Percentiles rank a stretch among this genome's conserved stretches.
These are phyloP conservation scores for Corythoichthys intestinalis DNA, from an alignment of 2,113 vertebrate genomes.

Conservation along the genomic window DNA sequence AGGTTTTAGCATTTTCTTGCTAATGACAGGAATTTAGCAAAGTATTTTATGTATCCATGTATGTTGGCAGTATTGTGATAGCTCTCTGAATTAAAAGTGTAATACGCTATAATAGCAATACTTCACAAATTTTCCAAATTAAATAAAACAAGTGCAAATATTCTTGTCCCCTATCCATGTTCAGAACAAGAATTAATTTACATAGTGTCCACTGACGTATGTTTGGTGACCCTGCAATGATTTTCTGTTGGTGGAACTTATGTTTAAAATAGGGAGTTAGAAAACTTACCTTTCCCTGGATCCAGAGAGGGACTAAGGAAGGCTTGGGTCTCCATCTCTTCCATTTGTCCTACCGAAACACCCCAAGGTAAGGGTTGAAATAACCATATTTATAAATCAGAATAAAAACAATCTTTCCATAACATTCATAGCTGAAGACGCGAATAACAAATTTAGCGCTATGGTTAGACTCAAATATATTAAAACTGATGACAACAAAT, in stretches of 20 bases:
- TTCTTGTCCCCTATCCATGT: too few relatives aligned
- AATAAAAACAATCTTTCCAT: neutral
- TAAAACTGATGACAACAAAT: neutral
- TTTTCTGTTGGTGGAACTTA: too few relatives aligned
- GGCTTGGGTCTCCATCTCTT: constrained; percentile 58
- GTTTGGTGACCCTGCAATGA: too few relatives aligned
- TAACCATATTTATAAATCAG: neutral
- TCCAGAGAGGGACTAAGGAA: constrained; percentile 44
- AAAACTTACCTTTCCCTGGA: constrained; percentile 42
- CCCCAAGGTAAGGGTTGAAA: constrained; percentile 2
- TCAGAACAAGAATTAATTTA: too few relatives aligned
- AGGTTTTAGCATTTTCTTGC: neutral
- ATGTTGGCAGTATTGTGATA: neutral
- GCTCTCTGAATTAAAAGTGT: neutral
- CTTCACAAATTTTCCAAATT: too few relatives aligned
- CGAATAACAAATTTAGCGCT: neutral
- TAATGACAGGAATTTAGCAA: neutral
- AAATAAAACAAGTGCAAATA: too few relatives aligned
- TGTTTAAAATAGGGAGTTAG: neutral
- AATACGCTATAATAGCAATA: too few relatives aligned
- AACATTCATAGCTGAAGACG: neutral
- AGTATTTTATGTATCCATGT: neutral
- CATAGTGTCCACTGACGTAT: too few relatives aligned
- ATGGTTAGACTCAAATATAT: neutral
- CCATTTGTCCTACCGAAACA: constrained; percentile 31